phyloP scores from a whole-genome alignment of 2,113 vertebrate species.

The Apteryx owenii region DNA sequence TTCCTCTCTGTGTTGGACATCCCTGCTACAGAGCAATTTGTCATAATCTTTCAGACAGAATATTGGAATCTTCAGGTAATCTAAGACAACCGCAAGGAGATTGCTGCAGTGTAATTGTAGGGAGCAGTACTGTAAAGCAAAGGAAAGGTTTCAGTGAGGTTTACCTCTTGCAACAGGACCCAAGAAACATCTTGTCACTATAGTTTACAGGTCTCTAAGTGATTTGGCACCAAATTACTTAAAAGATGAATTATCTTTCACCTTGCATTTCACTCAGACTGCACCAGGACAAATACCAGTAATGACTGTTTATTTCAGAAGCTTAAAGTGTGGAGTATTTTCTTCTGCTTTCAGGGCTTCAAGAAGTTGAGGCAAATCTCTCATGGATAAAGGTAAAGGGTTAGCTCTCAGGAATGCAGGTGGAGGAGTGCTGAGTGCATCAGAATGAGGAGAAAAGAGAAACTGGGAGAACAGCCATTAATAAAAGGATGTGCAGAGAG shows the following conservation, averaged over 20 bases:
- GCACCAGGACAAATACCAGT: neutral
- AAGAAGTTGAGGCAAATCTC: neutral
- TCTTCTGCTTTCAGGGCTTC: neutral
- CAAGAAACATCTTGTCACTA: neutral
- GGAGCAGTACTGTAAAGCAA: neutral
- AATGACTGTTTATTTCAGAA: neutral
- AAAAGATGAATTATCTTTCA: constrained; percentile 28
- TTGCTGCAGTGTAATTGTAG: neutral
- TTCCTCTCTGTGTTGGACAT: neutral
- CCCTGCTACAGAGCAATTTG: neutral
- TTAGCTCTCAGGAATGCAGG: neutral
- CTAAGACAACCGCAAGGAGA: neutral
- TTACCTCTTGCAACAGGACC: neutral
- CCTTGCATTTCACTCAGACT: neutral
- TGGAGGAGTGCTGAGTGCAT: neutral
- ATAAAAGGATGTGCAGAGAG: neutral
- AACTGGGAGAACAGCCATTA: neutral
- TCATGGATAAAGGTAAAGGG: neutral
- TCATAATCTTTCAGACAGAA: neutral
- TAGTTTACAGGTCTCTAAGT: neutral
- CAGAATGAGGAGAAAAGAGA: neutral
- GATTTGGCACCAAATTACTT: neutral
- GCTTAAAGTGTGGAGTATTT: neutral
- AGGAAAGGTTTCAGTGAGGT: neutral
- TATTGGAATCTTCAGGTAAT: neutral